Percentiles rank a stretch among this genome's conserved stretches.
Evolutionary conservation across 2,888 invertebrate species (phyloP).

Genomic region (Standfussiana lucernea): DNA sequence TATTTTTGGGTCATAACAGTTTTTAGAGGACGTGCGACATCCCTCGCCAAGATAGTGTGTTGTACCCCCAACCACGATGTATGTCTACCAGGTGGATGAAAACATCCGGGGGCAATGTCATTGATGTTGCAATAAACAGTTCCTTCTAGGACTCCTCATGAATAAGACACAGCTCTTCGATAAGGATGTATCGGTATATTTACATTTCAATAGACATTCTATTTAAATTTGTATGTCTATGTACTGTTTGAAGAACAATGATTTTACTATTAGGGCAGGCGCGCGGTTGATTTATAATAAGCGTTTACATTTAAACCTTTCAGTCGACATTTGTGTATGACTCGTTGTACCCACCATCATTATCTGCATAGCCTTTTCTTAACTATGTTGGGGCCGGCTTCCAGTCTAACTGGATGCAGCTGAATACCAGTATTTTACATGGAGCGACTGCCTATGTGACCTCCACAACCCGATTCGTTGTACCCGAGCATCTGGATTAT

Average conservation of each 20-base stretch:
- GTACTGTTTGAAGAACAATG: constrained; percentile 51
- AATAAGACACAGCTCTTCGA: constrained; percentile 38
- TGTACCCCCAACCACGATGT: neutral
- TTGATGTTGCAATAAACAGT: constrained; percentile 35
- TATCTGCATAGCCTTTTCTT: too few species aligned
- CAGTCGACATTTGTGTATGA: neutral
- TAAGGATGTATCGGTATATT: constrained; percentile 52
- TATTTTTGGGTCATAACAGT: neutral
- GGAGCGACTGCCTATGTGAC: too few species aligned
- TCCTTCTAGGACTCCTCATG: constrained; percentile 53
- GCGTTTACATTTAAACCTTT: neutral
- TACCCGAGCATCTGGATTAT: neutral
- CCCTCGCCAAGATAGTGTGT: neutral
- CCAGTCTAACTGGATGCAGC: too few species aligned
- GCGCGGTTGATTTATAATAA: neutral
- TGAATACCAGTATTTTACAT: too few species aligned
- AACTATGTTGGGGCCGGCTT: too few species aligned
- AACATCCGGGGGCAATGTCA: constrained; percentile 69
- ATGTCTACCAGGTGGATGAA: constrained; percentile 21
- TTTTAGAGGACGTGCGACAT: neutral
- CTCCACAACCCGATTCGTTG: neutral
- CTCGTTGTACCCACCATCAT: neutral
- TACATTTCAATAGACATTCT: constrained; percentile 68
- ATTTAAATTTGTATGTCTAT: constrained; percentile 62
- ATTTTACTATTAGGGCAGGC: constrained; percentile 28